Conservation (phyloP, 2,797 vertebrate genomes). For the Sebastes hopkinsi region DNA sequence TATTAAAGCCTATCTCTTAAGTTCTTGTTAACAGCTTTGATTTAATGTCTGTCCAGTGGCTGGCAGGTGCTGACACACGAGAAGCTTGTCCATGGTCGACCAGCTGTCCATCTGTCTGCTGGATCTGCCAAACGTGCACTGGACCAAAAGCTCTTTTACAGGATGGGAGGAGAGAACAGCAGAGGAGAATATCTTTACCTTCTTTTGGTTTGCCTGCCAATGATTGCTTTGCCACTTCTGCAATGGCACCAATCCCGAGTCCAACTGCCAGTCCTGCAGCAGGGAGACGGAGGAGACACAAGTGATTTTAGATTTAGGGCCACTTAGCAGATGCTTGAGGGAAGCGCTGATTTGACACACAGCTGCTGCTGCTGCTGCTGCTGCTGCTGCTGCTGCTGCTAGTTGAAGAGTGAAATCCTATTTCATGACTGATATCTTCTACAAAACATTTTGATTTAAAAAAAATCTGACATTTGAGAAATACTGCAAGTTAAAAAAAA, state of each 20-base stretch:
- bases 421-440: neutral
- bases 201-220: conserved; percentile 78
- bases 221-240: conserved; percentile 87
- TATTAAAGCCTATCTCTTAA: neutral
- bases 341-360: neutral
- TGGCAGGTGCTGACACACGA: conserved; percentile 20
- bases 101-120: conserved; percentile 27
- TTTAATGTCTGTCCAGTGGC: conserved; percentile 9
- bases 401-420: neutral
- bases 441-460: neutral
- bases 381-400: neutral
- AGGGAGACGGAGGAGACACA: neutral
- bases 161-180: neutral
- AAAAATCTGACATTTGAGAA: neutral
- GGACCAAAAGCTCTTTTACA: neutral
- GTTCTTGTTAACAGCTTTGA: conserved; percentile 24
- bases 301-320: neutral
- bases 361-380: neutral
- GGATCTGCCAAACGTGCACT: neutral
- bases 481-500: neutral
- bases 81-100: conserved; percentile 17
- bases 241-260: conserved; percentile 87
- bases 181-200: conserved; percentile 50
- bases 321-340: neutral
- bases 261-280: conserved; percentile 88